A percentile compares a stretch with the other conserved stretches of the same genome.
Conservation (phyloP, 2,797 vertebrate genomes). For the Bovichtus diacanthus region DNA sequence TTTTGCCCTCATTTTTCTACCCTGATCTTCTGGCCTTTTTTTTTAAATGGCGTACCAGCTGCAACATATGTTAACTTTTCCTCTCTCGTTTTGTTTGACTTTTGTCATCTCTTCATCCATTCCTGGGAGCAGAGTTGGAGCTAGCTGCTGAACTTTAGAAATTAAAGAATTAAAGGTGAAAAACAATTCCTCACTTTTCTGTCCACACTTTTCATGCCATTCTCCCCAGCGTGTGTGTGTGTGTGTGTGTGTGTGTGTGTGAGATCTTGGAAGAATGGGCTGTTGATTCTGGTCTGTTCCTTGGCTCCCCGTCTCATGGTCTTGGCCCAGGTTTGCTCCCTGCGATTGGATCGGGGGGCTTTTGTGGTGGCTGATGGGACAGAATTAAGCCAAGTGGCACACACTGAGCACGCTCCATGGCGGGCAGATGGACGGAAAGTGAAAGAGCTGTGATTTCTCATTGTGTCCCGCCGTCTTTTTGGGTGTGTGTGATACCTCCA, state of each 20-base stretch:
- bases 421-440: constrained; percentile 84
- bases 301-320: constrained; percentile 80
- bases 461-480: constrained; percentile 82
- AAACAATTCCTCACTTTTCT: constrained; percentile 24
- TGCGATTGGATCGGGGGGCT: constrained; percentile 83
- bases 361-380: constrained; percentile 84
- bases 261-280: constrained; percentile 82
- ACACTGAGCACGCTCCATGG: constrained; percentile 79
- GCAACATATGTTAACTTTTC: constrained; percentile 58
- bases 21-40: constrained; percentile 56
- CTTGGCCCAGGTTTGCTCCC: constrained; percentile 81
- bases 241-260: constrained; percentile 31
- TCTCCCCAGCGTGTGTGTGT: constrained; percentile 19
- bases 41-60: constrained; percentile 24
- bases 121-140: constrained; percentile 30
- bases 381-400: constrained; percentile 86
- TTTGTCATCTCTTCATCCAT: constrained; percentile 44
- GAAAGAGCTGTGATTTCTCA: constrained; percentile 87
- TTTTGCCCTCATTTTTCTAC: constrained; percentile 59
- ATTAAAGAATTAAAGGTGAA: constrained; percentile 20
- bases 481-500: constrained; percentile 77
- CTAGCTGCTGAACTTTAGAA: neutral
- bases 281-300: constrained; percentile 83
- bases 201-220: constrained; percentile 12
- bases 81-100: constrained; percentile 40